Evolutionary conservation across 2,888 invertebrate species (phyloP).

Genomic region (Disparrhopalites patrizii): DNA sequence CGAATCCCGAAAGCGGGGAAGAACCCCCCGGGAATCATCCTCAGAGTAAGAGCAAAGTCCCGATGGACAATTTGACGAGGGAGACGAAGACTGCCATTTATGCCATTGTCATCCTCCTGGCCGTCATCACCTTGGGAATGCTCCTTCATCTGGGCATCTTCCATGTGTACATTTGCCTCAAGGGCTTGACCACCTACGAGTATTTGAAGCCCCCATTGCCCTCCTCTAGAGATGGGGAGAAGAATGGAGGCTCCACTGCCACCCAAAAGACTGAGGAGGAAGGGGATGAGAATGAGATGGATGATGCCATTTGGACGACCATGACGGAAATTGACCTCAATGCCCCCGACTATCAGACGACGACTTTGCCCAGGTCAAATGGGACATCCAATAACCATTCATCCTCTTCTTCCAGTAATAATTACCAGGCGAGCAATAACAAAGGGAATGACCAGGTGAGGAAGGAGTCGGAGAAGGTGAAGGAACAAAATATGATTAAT

Average conservation of each 20-base stretch:
- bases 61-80: constrained; percentile 23
- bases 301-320: constrained; percentile 45
- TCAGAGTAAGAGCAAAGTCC: constrained; percentile 8
- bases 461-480: background rate
- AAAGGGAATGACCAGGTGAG: background rate
- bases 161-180: constrained; percentile 77
- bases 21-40: background rate
- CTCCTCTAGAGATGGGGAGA: background rate
- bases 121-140: constrained; percentile 71
- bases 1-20: background rate
- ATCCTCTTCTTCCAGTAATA: too few species aligned
- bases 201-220: constrained; percentile 61
- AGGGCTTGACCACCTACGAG: constrained; percentile 85
- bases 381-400: too few species aligned
- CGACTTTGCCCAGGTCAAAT: constrained; percentile 9
- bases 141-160: constrained; percentile 80
- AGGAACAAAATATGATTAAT: constrained; percentile 21
- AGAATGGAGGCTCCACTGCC: constrained; percentile 17
- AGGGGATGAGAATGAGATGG: constrained; percentile 23
- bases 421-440: background rate
- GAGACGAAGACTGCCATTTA: constrained; percentile 54
- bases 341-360: constrained; percentile 22
- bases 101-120: constrained; percentile 63
- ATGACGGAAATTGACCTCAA: constrained; percentile 49
- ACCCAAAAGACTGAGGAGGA: constrained; percentile 23